A percentile compares a stretch with the other conserved stretches of the same genome.
These are phyloP conservation scores for Diachrysia chrysitis DNA, from an alignment of 2,888 invertebrate genomes.

Conservation along the genomic window DNA sequence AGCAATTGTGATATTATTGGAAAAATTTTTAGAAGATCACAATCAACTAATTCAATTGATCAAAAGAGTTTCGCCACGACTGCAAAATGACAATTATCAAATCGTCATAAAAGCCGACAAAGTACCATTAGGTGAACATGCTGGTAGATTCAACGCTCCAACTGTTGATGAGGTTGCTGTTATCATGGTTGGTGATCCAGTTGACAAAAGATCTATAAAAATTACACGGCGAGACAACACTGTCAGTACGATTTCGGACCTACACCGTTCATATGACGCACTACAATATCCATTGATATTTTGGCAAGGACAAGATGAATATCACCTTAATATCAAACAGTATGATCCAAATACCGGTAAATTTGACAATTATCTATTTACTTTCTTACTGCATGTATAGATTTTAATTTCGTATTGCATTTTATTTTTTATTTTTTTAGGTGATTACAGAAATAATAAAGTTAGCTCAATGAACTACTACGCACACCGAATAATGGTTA, in stretches of 20 bases:
- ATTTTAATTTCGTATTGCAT: background rate
- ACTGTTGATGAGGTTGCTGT: constrained; percentile 61
- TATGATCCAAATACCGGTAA: constrained; percentile 48
- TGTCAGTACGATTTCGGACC: constrained; percentile 15
- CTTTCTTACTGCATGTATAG: background rate
- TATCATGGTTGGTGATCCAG: constrained; percentile 60
- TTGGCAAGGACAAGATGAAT: constrained; percentile 52
- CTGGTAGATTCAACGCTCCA: constrained; percentile 57
- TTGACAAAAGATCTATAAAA: too few species aligned
- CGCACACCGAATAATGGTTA: constrained; percentile 12
- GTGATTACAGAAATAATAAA: constrained; percentile 17
- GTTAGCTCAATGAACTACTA: constrained; percentile 22
- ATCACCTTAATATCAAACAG: constrained; percentile 49
- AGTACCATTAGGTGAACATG: constrained; percentile 45
- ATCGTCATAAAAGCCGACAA: constrained; percentile 31
- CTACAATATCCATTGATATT: constrained; percentile 61
- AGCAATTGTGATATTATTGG: constrained; percentile 12
- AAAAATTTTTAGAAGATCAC: constrained; percentile 8
- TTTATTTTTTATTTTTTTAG: constrained; percentile 7
- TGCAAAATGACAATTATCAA: constrained; percentile 20
- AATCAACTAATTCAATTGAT: constrained; percentile 19
- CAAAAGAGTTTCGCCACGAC: constrained; percentile 19
- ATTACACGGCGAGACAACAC: constrained; percentile 31
- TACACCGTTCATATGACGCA: constrained; percentile 47
- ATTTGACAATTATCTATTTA: constrained; percentile 49